Evolutionary conservation across 2,113 vertebrate genomes (phyloP), one percentile per base, ranked within the genome.

Genomic region (Gavia stellata): DNA sequence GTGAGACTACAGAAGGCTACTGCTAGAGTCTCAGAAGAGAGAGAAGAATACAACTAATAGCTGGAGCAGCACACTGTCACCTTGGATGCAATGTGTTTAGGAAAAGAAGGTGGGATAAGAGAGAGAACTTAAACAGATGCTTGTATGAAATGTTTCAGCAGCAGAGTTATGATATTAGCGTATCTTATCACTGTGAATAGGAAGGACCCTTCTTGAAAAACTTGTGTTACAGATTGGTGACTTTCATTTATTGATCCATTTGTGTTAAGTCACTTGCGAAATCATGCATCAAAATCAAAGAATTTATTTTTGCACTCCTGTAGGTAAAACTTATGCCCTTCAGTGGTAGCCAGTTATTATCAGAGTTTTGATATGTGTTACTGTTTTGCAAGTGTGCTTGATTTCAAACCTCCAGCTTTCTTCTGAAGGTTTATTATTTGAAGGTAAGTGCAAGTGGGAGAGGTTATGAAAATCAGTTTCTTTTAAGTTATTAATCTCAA

Each of bases 381-480:
- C 4, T 96, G 71, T 74, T 89, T 67, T 84, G 28, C 52, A 70
- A 90, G 40, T 19, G 56, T 86, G 24, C 45, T 75, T 88, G 20
- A 62, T 84, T 87, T 95, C 65, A 91, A 84, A 36, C 29, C 2
- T 91, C 73, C 40, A 45, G 45, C 42, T 89, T 89, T 85, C 91
- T 65, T 68, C 53, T 72, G 66, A 77, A 85, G n/a, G 55, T 81
- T 84, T 91, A 38, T 86, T 95, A 61, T 86, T 92, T 65, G 81
- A 96, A 95, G 73, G 42, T 77, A 93, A 95, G 55, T 81, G 59
- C 71, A 91, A 81, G 61, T 70, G 65, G 66, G 70, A 92, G 70
- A 94, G 74, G 44, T 40, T 84, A 55, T 52, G 31, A 94, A 91
- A 95, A 93, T 93, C 28, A 63, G 58, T 79, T 86, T 88, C 62